phyloP scores from a whole-genome alignment of 2,797 vertebrate species.

The Lepus townsendii region DNA sequence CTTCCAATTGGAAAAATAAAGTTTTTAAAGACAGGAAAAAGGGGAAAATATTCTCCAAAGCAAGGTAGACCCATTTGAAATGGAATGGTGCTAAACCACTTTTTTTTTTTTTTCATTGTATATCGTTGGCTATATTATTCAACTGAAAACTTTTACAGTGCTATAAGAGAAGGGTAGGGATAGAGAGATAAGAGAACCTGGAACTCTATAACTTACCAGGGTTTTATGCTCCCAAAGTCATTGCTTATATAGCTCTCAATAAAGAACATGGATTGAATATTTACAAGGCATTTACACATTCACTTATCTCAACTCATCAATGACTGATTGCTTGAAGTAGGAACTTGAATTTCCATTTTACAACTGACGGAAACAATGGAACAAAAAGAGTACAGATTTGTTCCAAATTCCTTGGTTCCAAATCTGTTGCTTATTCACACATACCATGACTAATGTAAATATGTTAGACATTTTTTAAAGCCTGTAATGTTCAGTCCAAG shows the following conservation, averaged over 20 bases:
- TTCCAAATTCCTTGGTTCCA: background rate
- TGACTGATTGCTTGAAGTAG: background rate
- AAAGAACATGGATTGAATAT: background rate
- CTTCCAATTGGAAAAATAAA: background rate
- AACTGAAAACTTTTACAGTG: background rate
- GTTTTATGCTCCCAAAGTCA: background rate
- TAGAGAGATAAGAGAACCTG: background rate
- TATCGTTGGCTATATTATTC: background rate
- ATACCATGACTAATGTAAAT: background rate
- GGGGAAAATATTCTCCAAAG: background rate
- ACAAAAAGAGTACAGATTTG: constrained; percentile 22
- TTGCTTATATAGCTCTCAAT: background rate
- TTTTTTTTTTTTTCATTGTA: background rate
- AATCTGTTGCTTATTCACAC: background rate
- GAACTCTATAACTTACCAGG: background rate
- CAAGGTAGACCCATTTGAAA: background rate
- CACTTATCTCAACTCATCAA: background rate
- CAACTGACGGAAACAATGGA: constrained; percentile 15
- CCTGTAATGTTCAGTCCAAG: background rate
- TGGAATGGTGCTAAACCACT: background rate
- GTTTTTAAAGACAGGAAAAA: background rate
- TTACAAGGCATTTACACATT: constrained; percentile 15
- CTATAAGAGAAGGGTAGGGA: background rate
- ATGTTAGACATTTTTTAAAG: background rate
- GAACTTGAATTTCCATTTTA: constrained; percentile 37